Percentiles rank a stretch among this genome's conserved stretches.
Evolutionary conservation across 1,140 invertebrate genomes (phyloP).

Genomic region (Luehdorfia chinensis): DNA sequence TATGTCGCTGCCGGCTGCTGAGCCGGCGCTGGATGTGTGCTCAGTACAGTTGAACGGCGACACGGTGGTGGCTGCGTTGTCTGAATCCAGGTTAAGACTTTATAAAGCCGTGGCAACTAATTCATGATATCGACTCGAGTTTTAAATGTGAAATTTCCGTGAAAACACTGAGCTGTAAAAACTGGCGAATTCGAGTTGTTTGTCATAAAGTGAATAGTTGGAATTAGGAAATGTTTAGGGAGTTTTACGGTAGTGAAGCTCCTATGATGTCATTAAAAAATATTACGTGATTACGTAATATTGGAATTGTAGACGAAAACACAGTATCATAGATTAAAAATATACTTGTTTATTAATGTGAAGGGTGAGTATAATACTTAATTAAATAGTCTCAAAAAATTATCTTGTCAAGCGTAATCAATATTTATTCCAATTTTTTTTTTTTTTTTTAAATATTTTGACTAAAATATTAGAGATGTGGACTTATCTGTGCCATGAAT

Average conservation of each 20-base stretch:
- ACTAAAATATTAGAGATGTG: too few relatives aligned
- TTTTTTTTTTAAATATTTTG: background rate
- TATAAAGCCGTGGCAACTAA: conserved; percentile 73
- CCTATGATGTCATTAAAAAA: background rate
- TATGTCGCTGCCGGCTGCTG: conserved; percentile 78
- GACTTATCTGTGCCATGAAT: too few relatives aligned
- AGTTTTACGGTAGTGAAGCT: too few relatives aligned
- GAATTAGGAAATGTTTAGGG: background rate
- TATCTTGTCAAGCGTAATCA: background rate
- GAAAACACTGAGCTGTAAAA: too few relatives aligned
- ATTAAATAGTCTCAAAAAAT: background rate
- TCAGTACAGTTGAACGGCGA: conserved; percentile 74
- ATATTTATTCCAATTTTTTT: background rate
- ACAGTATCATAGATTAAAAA: too few relatives aligned
- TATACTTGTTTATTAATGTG: too few relatives aligned
- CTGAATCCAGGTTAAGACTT: conserved; percentile 80
- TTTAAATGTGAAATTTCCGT: background rate
- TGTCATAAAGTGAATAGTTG: too few relatives aligned
- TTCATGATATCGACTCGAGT: conserved; percentile 17
- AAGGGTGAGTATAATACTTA: background rate
- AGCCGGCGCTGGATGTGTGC: conserved; percentile 82
- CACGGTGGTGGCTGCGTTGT: conserved; percentile 80
- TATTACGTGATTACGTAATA: background rate
- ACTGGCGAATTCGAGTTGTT: too few relatives aligned
- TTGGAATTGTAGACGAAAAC: background rate